These are phyloP conservation scores for Azorinus chamasolen DNA, from an alignment of 2,888 invertebrate species.

Conservation along the genomic window DNA sequence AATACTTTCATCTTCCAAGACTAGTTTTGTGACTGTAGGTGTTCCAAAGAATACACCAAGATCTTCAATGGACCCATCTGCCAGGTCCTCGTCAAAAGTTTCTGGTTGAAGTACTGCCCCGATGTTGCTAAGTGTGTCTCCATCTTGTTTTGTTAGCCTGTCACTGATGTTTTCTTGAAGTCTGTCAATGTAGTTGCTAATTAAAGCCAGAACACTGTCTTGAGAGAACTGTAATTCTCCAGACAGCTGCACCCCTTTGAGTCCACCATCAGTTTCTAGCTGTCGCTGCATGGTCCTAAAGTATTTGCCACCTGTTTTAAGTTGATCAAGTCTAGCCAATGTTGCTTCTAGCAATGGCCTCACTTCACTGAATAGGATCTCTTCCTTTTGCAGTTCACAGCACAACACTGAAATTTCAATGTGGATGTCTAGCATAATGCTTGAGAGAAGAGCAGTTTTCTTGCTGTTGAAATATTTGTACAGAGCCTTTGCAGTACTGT, in stretches of 20 bases:
- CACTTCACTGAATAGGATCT: slow-evolving; percentile 23
- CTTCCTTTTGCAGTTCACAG: slow-evolving; percentile 20
- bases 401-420: not conserved
- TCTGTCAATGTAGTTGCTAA: slow-evolving; percentile 4
- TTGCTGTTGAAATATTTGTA: slow-evolving; percentile 7
- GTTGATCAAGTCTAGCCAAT: not conserved
- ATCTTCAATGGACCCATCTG: too few species aligned
- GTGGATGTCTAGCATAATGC: slow-evolving; percentile 10
- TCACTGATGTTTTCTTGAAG: slow-evolving; percentile 6
- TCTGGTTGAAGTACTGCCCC: not conserved
- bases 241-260: not conserved
- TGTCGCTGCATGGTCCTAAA: too few species aligned
- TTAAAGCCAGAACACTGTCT: not conserved
- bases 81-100: too few species aligned
- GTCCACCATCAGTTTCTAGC: not conserved
- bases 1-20: too few species aligned
- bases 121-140: not conserved
- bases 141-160: slow-evolving; percentile 7
- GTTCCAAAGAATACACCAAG: too few species aligned
- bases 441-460: slow-evolving; percentile 12
- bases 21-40: too few species aligned
- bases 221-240: not conserved
- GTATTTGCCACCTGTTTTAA: too few species aligned
- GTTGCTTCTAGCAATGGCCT: slow-evolving; percentile 11
- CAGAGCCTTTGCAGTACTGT: slow-evolving; percentile 6